Base-by-base conservation (phyloP, 1,140 invertebrate genomes). In the Zeugodacus cucurbitae region DNA sequence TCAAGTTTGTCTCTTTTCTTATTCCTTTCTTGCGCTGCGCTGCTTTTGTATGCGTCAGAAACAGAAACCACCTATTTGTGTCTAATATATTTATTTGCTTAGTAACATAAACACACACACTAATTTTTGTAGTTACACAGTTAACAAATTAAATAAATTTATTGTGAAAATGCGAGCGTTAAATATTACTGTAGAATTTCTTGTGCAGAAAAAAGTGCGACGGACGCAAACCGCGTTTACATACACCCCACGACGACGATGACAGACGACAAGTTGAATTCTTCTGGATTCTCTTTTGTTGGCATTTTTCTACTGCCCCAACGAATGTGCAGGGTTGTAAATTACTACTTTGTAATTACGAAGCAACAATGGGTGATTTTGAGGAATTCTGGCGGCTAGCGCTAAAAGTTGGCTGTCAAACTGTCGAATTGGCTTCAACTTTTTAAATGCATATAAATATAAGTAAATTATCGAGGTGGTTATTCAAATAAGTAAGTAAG, bases 181-280 rank as follows among this genome's bases (percentile, higher is more conserved):
- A 41, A 41, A 82, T 82, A 26, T 82, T 82, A 48, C 74, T 48
- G n/a, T 8, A 82, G 37, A 82, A 82, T 82, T 26, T 48, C 41
- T 82, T 48, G 74, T 82, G 74, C 74, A 48, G 74, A 82, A 82
- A 82, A 59, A 70, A 82, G 48, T 29, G 74, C 41, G 74, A 82
- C 41, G 41, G 41, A 48, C 41, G 74, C 74, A 82, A 22, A 82
- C 74, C 41, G 74, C 74, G 74, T 82, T 82, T 82, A 82, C 74
- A 82, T 22, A 82, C 37, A 74, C 67, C 67, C 67, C 34, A 74
- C 67, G 34, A 74, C 67, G 17, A 44, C 74, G n/a, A 48, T 82
- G 74, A 82, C 74, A 82, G 74, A 82, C 74, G 74, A 82, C 74
- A 82, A 82, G 41, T 82, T 82, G 11, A 82, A 82, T 82, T 82